phyloP scores from a whole-genome alignment of 2,113 vertebrate species.

The Spea bombifrons region DNA sequence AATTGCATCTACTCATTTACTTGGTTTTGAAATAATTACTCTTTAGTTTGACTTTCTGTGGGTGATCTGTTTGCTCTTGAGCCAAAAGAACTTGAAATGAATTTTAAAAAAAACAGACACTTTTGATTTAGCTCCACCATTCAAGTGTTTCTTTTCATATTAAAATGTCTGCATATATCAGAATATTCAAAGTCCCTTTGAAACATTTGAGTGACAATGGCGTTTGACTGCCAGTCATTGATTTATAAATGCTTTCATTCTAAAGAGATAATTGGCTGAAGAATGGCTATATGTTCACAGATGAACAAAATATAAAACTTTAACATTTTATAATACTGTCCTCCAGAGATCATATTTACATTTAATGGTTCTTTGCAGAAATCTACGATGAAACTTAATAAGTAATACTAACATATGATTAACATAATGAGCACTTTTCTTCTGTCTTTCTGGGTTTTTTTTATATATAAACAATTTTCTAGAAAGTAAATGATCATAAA shows the following conservation, averaged over 20 bases:
- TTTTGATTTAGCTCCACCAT: slow-evolving; percentile 29
- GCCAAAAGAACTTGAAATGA: neutral
- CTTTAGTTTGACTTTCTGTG: slow-evolving; percentile 8
- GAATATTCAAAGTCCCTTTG: slow-evolving; percentile 11
- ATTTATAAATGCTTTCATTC: slow-evolving; percentile 28
- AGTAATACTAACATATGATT: no score
- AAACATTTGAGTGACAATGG: slow-evolving; percentile 32
- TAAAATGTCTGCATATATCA: slow-evolving; percentile 37
- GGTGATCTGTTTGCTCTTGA: slow-evolving; percentile 10
- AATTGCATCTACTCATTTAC: neutral
- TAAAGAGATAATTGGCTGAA: slow-evolving; percentile 4
- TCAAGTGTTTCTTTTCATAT: slow-evolving; percentile 32
- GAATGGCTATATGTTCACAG: slow-evolving; percentile 2
- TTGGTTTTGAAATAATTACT: slow-evolving; percentile 2
- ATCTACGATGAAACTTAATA: no score
- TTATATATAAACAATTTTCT: no score
- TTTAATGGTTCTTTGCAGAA: no score
- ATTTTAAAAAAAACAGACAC: slow-evolving; percentile 13
- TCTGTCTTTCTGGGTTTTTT: no score
- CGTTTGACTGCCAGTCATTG: slow-evolving; percentile 25
- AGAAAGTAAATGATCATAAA: no score
- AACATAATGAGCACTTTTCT: no score
- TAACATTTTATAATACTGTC: no score
- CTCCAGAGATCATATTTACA: no score
- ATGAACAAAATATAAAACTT: no score